Conservation (phyloP, 2,888 invertebrate species). For the Suillia variegata region DNA sequence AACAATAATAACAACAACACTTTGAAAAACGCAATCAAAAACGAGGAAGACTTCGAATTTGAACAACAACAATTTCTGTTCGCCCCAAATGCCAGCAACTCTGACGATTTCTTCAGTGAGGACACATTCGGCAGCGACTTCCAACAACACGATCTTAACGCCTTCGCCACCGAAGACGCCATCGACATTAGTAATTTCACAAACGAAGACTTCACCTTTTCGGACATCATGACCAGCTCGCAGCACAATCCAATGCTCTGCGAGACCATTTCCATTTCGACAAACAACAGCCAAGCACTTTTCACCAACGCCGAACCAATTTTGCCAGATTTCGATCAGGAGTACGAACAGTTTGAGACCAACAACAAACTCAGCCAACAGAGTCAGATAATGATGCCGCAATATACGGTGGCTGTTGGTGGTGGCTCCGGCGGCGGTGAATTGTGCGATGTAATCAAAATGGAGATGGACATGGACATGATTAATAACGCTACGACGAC, state of each 20-base stretch:
- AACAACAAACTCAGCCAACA: constrained; percentile 13
- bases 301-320: constrained; percentile 4
- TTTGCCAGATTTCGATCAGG: constrained; percentile 10
- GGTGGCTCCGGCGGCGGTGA: no score
- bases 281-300: constrained; percentile 8
- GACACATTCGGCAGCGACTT: constrained; percentile 27
- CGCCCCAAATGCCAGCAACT: constrained; percentile 4
- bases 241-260: constrained; percentile 23
- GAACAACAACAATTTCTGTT: constrained; percentile 5
- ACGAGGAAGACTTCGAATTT: constrained; percentile 14
- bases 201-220: constrained; percentile 17
- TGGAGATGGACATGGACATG: neutral
- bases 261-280: constrained; percentile 2
- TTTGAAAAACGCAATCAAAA: constrained; percentile 15
- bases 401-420: no score
- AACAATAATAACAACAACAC: constrained; percentile 14
- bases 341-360: constrained; percentile 10
- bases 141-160: constrained; percentile 28
- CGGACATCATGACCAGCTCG: constrained; percentile 16
- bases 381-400: no score
- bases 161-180: constrained; percentile 28
- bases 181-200: constrained; percentile 27
- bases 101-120: constrained; percentile 25
- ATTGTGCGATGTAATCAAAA: neutral
- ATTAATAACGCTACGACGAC: neutral